Evolutionary conservation across 37 sponge, comb jelly and placozoan species (phyloP).

Genomic region (Oscarella lobularis): DNA sequence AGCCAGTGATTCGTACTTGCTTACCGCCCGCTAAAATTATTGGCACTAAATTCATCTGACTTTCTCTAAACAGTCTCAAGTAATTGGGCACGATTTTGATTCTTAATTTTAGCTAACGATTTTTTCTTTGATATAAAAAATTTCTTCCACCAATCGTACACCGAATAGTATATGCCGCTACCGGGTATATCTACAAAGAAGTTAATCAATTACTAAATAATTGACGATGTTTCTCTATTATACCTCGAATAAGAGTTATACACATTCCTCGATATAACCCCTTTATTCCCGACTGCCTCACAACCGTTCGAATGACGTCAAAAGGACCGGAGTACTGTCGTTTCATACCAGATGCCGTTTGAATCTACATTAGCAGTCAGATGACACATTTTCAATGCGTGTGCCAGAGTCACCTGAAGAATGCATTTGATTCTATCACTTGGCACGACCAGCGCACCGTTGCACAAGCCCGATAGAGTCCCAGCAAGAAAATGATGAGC

Average conservation of each 20-base stretch:
- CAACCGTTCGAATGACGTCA: constrained; percentile 63
- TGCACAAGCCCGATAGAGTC: constrained; percentile 58
- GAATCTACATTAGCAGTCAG: no score
- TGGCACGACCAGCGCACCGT: constrained; percentile 66
- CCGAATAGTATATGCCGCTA: constrained; percentile 60
- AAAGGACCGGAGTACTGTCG: constrained; percentile 66
- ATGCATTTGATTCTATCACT: constrained; percentile 94
- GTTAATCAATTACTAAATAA: neutral
- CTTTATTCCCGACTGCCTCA: constrained; percentile 62
- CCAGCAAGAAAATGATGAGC: no score
- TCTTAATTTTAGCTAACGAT: neutral
- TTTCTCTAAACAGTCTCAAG: neutral
- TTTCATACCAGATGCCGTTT: constrained; percentile 14
- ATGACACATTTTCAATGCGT: neutral
- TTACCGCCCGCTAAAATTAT: constrained; percentile 62
- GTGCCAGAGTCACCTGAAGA: constrained; percentile 49
- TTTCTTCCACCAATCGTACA: constrained; percentile 33
- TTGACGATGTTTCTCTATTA: neutral
- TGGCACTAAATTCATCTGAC: constrained; percentile 33
- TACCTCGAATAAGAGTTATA: constrained; percentile 82
- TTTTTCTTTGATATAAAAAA: neutral
- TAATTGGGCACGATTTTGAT: neutral
- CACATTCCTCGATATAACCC: constrained; percentile 64
- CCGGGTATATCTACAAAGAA: constrained; percentile 59
- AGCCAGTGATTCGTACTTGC: neutral